A percentile compares a stretch with the other conserved stretches of the same genome.
phyloP scores from a whole-genome alignment of 1,140 invertebrate species.

The Nomia melanderi region DNA sequence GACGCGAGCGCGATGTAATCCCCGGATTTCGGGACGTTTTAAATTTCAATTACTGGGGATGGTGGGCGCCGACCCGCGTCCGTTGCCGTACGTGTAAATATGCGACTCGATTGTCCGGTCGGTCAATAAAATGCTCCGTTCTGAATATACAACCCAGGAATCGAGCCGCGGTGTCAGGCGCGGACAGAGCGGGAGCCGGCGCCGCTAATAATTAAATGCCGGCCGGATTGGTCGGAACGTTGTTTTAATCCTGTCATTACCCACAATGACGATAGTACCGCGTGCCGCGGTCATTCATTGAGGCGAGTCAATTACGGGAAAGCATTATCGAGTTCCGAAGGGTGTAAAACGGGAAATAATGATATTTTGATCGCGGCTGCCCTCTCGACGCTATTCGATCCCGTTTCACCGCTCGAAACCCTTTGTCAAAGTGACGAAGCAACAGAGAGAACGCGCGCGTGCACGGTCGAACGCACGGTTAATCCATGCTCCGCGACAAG shows the following conservation, averaged over 20 bases:
- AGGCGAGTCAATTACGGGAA: constrained; percentile 61
- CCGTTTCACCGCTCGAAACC: constrained; percentile 1
- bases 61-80: constrained; percentile 10
- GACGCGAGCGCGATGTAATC: constrained; percentile 45
- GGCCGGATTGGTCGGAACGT: constrained; percentile 37
- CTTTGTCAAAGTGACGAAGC: constrained; percentile 37
- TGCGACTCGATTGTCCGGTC: constrained; percentile 54
- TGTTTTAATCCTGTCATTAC: constrained; percentile 68
- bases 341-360: constrained; percentile 57
- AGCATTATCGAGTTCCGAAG: constrained; percentile 62
- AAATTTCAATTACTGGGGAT: constrained; percentile 55
- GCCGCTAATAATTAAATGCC: constrained; percentile 66
- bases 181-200: constrained; percentile 6
- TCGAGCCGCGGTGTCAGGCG: constrained; percentile 12
- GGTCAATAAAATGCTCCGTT: constrained; percentile 59
- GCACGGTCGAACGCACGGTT: constrained; percentile 5
- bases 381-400: constrained; percentile 24
- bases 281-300: constrained; percentile 51
- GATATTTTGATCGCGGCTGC: constrained; percentile 52
- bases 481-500: constrained; percentile 30
- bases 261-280: constrained; percentile 53
- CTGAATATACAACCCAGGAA: constrained; percentile 28
- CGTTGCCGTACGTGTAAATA: constrained; percentile 56
- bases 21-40: constrained; percentile 48
- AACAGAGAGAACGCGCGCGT: constrained; percentile 8